These are phyloP conservation scores for Epistrophella euchroma DNA, from an alignment of 2,888 invertebrate genomes.

Conservation along the genomic window DNA sequence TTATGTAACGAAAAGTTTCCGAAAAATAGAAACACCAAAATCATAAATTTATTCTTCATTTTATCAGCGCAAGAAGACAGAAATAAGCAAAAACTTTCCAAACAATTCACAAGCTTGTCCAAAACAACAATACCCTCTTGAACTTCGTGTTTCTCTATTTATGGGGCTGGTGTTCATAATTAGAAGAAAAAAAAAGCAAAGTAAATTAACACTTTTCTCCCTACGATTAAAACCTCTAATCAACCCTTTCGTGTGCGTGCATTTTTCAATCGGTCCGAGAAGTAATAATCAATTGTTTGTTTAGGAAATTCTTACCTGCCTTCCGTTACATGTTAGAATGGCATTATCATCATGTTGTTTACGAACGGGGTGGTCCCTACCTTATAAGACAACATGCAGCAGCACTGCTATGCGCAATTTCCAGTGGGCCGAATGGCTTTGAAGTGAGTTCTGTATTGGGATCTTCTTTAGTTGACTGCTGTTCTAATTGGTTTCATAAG, in stretches of 20 bases:
- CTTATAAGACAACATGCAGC: constrained; percentile 83
- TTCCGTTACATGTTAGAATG: constrained; percentile 83
- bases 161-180: constrained; percentile 13
- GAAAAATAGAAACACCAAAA: constrained; percentile 30
- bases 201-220: constrained; percentile 36
- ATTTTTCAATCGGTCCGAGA: background rate
- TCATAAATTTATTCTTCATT: constrained; percentile 45
- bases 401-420: constrained; percentile 80
- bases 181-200: background rate
- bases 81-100: background rate
- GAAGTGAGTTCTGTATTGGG: constrained; percentile 79
- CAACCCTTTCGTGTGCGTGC: constrained; percentile 49
- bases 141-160: constrained; percentile 55
- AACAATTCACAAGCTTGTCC: background rate
- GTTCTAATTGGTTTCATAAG: constrained; percentile 82
- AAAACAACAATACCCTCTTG: constrained; percentile 26
- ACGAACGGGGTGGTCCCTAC: constrained; percentile 81
- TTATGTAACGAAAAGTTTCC: background rate
- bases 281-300: constrained; percentile 61
- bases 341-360: constrained; percentile 82
- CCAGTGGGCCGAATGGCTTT: constrained; percentile 78
- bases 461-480: constrained; percentile 80
- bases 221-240: constrained; percentile 37
- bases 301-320: constrained; percentile 81
- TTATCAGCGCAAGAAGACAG: background rate